Conservation (phyloP, 2,888 invertebrate species). For the Thera britannica region DNA sequence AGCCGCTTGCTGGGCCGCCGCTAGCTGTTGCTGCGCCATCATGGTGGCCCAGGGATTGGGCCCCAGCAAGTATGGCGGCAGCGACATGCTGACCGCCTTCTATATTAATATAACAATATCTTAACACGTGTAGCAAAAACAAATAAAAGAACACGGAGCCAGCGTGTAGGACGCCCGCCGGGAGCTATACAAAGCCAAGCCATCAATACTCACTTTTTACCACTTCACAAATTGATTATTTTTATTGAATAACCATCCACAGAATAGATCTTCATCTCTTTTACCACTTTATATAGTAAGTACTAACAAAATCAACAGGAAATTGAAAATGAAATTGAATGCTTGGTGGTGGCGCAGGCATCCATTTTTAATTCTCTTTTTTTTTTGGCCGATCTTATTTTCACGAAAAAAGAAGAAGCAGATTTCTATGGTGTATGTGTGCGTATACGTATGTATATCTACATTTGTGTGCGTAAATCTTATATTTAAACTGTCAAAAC, state of each 20-base stretch:
- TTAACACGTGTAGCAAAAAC: conserved; percentile 5
- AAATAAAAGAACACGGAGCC: conserved; percentile 26
- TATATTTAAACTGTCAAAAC: too few relatives aligned
- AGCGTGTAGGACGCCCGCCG: conserved; percentile 57
- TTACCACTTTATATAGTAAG: conserved; percentile 31
- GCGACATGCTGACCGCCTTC: conserved; percentile 87
- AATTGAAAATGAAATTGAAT: not conserved
- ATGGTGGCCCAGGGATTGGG: conserved; percentile 95
- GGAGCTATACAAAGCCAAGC: conserved; percentile 1
- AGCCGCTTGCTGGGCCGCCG: conserved; percentile 87
- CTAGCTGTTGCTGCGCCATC: conserved; percentile 94
- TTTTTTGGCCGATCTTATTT: too few relatives aligned
- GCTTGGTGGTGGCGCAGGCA: conserved; percentile 25
- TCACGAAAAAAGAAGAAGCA: too few relatives aligned
- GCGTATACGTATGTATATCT: too few relatives aligned
- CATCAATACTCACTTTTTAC: conserved; percentile 31
- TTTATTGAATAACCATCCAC: conserved; percentile 15
- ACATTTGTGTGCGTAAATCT: too few relatives aligned
- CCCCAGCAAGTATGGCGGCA: conserved; percentile 91
- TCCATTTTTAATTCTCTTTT: conserved; percentile 65
- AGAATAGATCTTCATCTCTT: conserved; percentile 37
- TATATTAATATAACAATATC: conserved; percentile 44
- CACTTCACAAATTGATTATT: conserved; percentile 26
- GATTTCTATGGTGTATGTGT: too few relatives aligned
- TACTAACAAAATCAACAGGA: conserved; percentile 26